Evolutionary conservation across 2,888 invertebrate species (phyloP), one percentile per base, ranked within the genome.

Genomic region (Drosophila putrida): DNA sequence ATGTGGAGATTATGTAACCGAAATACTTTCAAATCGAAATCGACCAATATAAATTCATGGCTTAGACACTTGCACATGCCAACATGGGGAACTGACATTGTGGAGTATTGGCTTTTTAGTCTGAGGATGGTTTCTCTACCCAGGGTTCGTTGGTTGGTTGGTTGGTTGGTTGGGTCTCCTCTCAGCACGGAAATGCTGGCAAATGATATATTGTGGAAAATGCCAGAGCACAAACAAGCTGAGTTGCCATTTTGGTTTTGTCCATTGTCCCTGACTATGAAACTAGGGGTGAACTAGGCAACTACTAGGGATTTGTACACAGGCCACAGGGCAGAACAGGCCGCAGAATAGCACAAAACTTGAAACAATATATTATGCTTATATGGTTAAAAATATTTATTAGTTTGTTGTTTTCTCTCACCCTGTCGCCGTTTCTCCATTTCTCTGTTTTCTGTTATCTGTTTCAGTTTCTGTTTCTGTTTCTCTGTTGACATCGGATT

Each of bases 11-110:
- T 83, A 88, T 83, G 71, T 83, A 83, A 82, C 82, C 88, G 88
- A 83, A 82, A 83, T 83, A 83, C 82, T 83, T 83, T 82, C 72
- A 75, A 84, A 78, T 88, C 88, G 88, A 84, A 88, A 88, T 82
- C 83, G 87, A 83, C 80, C 84, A 84, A 84, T 88, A 84, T 84
- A 84, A 84, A 84, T 84, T 88, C 88, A 84, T 84, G 78, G 83
- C 80, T 74, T 72, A 86, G 89, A 86, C 78, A 88, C 87, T 77
- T 80, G 81, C 71, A 86, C 78, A 80, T 86, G 71, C 83, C 87
- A 83, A 27, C 49, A 36, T 43, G 10, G 50, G 39, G 36, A 46
- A 41, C 53, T 54, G 59, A 39, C 49, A 49, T 20, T 33, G 49
- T 41, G 33, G 35, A 31, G 39, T 33, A 43, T 51, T 63, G 61